Evolutionary conservation across 2,888 invertebrate genomes (phyloP).

Genomic region (Drosophila anomalata): DNA sequence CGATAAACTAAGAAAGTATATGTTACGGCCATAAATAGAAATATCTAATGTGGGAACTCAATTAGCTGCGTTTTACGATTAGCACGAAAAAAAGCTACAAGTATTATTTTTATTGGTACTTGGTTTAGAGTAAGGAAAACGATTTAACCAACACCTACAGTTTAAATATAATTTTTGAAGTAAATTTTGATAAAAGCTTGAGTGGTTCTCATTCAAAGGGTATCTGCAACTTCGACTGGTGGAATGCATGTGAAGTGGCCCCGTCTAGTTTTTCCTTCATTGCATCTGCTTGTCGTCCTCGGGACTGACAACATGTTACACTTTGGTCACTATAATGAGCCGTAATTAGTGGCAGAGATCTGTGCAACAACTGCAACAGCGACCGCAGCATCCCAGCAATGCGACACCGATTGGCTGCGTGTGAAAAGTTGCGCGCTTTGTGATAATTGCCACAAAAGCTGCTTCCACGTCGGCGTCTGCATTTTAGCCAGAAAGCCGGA

Average conservation of each 20-base stretch:
- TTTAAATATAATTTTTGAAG: not conserved
- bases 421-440: constrained; percentile 76
- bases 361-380: constrained; percentile 54
- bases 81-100: not conserved
- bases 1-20: constrained; percentile 28
- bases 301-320: constrained; percentile 76
- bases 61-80: constrained; percentile 14
- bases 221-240: not conserved
- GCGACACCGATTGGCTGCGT: constrained; percentile 59
- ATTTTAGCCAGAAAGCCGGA: constrained; percentile 12
- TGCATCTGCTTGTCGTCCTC: constrained; percentile 59
- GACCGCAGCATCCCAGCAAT: constrained; percentile 45
- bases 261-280: not conserved
- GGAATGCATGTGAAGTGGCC: not conserved
- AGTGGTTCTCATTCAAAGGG: not conserved
- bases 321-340: constrained; percentile 80
- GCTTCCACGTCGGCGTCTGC: constrained; percentile 25
- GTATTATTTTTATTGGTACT: constrained; percentile 9
- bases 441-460: constrained; percentile 69
- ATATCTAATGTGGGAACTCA: constrained; percentile 38
- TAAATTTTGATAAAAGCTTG: not conserved
- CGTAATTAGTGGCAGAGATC: constrained; percentile 74
- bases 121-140: not conserved
- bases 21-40: constrained; percentile 26
- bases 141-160: not conserved